phyloP scores from a whole-genome alignment of 92 coral and sea anemone species.

The Metridium senile region DNA sequence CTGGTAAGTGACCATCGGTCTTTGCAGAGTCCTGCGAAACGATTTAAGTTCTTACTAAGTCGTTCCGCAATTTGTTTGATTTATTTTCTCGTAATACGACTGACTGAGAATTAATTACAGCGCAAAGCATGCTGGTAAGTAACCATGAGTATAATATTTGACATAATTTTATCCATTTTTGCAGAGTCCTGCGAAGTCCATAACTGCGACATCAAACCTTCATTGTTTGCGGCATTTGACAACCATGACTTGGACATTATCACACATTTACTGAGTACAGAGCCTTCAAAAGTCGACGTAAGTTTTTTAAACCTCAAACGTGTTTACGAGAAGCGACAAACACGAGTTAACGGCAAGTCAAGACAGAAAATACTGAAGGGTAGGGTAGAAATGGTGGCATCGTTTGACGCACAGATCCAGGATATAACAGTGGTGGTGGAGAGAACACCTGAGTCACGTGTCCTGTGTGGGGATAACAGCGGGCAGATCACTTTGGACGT shows the following conservation, averaged over 20 bases:
- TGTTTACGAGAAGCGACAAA: constrained; percentile 89
- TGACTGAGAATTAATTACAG: too few species aligned
- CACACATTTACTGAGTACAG: background rate
- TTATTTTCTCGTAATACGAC: too few species aligned
- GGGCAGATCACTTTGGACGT: constrained; percentile 76
- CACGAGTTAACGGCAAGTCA: constrained; percentile 83
- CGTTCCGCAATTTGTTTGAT: too few species aligned
- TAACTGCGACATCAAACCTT: background rate
- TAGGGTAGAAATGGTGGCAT: constrained; percentile 75
- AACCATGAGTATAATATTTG: too few species aligned
- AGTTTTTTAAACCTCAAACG: constrained; percentile 57
- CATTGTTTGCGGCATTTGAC: background rate
- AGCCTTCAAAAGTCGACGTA: constrained; percentile 31
- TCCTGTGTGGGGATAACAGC: constrained; percentile 73
- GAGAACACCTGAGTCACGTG: constrained; percentile 72
- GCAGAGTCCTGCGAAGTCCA: background rate
- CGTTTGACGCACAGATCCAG: constrained; percentile 72
- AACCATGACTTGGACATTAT: background rate
- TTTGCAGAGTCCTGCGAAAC: too few species aligned
- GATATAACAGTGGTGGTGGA: constrained; percentile 75
- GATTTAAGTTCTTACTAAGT: too few species aligned
- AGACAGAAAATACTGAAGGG: constrained; percentile 77
- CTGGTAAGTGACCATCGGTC: too few species aligned
- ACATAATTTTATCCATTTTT: background rate
- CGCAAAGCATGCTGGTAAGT: too few species aligned